These are phyloP conservation scores for Idaea straminata DNA, from an alignment of 2,888 invertebrate genomes.

Conservation along the genomic window DNA sequence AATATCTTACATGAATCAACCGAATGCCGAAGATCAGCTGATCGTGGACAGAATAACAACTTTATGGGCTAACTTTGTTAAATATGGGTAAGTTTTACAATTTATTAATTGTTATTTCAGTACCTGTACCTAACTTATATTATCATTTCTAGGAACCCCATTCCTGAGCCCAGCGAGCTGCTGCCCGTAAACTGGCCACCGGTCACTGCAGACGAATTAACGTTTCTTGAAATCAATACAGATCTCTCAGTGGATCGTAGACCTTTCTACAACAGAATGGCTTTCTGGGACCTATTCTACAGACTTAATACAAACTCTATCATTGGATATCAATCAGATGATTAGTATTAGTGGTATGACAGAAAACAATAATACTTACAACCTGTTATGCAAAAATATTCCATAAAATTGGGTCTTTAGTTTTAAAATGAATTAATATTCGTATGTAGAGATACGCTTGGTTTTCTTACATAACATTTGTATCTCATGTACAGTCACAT, in stretches of 20 bases:
- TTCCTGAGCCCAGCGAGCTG: slow-evolving; percentile 29
- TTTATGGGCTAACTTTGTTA: no score
- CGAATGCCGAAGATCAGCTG: slow-evolving; percentile 20
- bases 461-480: no score
- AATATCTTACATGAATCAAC: slow-evolving; percentile 5
- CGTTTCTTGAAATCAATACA: slow-evolving; percentile 25
- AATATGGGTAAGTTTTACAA: slow-evolving; percentile 14
- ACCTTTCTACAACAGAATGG: slow-evolving; percentile 29
- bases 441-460: no score
- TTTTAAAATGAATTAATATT: no score
- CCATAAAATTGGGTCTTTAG: no score
- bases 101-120: slow-evolving; percentile 12
- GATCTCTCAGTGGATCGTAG: slow-evolving; percentile 21
- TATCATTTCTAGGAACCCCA: slow-evolving; percentile 35
- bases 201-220: slow-evolving; percentile 18
- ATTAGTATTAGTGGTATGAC: no score
- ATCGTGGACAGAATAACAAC: background rate
- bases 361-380: no score
- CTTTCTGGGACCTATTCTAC: slow-evolving; percentile 38
- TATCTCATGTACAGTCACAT: no score
- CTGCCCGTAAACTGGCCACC: slow-evolving; percentile 35
- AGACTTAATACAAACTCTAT: slow-evolving; percentile 16
- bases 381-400: no score
- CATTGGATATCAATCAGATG: no score
- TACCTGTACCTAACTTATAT: background rate